Evolutionary conservation across 2,113 vertebrate species (phyloP), one percentile per base, ranked within the genome.

Genomic region (Phalacrocorax brasilianus): DNA sequence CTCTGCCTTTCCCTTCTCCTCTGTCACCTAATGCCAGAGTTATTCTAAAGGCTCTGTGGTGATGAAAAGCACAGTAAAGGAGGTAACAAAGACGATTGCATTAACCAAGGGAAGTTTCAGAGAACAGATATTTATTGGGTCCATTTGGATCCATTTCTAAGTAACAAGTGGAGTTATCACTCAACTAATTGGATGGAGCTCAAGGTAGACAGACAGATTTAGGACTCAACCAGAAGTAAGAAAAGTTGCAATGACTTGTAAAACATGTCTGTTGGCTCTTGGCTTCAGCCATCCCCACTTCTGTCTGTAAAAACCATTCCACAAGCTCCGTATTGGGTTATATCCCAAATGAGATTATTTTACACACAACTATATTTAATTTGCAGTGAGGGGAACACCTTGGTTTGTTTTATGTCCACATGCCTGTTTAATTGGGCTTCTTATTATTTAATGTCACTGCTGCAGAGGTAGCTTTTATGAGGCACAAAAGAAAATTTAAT

Each of bases 391-490:
- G 45, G 81, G 45, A 96, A 91, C 84, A 91, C 93, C 93, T 95
- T 80, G 38, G 62, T 86, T 91, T 94, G 77, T 78, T 97, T 95
- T 92, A 96, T 89, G 72, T 81, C 94, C 74, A 30, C 63, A 76
- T 85, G 71, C 67, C 53, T 91, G 63, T 94, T 97, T 95, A 96
- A 97, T 95, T 97, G 26, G 77, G 52, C 78, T 95, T 91, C 84
- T 95, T 95, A 94, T 97, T 96, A 96, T 96, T 97, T 97, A 97
- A 96, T 95, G 92, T 95, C 95, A 92, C 81, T 88, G 81, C 74
- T 82, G 81, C 86, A 95, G 89, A 95, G 63, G 91, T 93, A 89
- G 89, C 68, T 93, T 97, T 97, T 96, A 95, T 93, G 92, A 95
- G 93, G 71, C 77, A 97, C 84, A 88, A 67, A 96, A 96, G 93